Percentiles rank a stretch among this genome's conserved stretches.
These are phyloP conservation scores for Escarpia spicata DNA, from an alignment of 2,888 invertebrate species.

Conservation along the genomic window DNA sequence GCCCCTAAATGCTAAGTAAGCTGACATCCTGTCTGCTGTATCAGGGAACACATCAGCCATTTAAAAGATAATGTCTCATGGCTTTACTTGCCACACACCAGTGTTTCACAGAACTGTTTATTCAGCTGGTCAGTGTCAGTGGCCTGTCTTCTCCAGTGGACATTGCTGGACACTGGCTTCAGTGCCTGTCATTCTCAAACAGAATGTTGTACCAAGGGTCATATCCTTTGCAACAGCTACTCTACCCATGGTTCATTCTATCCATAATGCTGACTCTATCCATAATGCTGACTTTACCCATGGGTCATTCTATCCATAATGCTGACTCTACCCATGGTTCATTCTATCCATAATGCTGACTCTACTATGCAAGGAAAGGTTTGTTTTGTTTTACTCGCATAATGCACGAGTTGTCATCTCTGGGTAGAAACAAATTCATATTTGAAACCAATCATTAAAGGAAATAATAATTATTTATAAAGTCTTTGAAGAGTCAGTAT, in stretches of 20 bases:
- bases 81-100: not conserved
- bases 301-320: too few relatives aligned
- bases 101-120: not conserved
- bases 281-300: too few relatives aligned
- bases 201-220: not conserved
- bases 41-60: not conserved
- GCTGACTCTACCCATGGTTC: too few relatives aligned
- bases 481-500: too few relatives aligned
- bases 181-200: not conserved
- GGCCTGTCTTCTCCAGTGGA: not conserved
- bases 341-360: not conserved
- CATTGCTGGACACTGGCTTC: constrained; percentile 3
- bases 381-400: not conserved
- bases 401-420: not conserved
- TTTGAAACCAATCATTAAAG: too few relatives aligned
- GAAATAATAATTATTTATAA: too few relatives aligned
- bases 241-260: not conserved
- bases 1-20: constrained; percentile 3
- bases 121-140: not conserved
- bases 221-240: not conserved
- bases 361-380: not conserved
- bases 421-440: too few relatives aligned
- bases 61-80: not conserved
- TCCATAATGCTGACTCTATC: too few relatives aligned
- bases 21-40: not conserved